Evolutionary conservation across 2,888 invertebrate species (phyloP).

Genomic region (Colletes collaris): DNA sequence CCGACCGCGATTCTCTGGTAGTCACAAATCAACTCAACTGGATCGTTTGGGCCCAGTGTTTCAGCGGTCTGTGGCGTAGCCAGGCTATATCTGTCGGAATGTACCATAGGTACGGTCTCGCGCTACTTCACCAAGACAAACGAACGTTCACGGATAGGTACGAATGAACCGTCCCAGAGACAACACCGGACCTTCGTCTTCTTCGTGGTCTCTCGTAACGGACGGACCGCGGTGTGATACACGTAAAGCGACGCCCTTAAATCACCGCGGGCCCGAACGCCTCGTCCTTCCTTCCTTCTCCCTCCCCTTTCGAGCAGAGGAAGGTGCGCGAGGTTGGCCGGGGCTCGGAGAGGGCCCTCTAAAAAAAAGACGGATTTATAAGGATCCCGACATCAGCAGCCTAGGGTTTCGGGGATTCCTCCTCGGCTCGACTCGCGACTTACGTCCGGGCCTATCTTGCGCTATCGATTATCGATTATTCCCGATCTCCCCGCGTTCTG

Average conservation of each 20-base stretch:
- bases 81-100: conserved; percentile 55
- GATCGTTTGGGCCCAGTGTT: conserved; percentile 69
- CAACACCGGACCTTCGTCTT: conserved; percentile 68
- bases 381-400: conserved; percentile 69
- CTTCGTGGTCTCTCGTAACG: conserved; percentile 67
- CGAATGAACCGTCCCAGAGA: conserved; percentile 57
- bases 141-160: conserved; percentile 45
- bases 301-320: conserved; percentile 14
- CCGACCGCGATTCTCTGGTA: conserved; percentile 68
- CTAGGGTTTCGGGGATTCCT: conserved; percentile 78
- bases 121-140: conserved; percentile 60
- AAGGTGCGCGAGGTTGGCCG: conserved; percentile 44
- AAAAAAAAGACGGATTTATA: conserved; percentile 80
- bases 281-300: conserved; percentile 58
- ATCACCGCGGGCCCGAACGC: conserved; percentile 77
- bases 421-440: conserved; percentile 64
- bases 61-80: conserved; percentile 68
- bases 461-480: conserved; percentile 51
- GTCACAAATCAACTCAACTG: conserved; percentile 78
- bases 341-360: conserved; percentile 29
- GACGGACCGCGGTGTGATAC: conserved; percentile 78
- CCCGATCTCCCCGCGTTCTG: conserved; percentile 22
- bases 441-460: conserved; percentile 47
- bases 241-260: conserved; percentile 81
- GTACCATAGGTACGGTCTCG: conserved; percentile 58